phyloP scores from a whole-genome alignment of 1,140 invertebrate species.

The Drosophila jambulina region DNA sequence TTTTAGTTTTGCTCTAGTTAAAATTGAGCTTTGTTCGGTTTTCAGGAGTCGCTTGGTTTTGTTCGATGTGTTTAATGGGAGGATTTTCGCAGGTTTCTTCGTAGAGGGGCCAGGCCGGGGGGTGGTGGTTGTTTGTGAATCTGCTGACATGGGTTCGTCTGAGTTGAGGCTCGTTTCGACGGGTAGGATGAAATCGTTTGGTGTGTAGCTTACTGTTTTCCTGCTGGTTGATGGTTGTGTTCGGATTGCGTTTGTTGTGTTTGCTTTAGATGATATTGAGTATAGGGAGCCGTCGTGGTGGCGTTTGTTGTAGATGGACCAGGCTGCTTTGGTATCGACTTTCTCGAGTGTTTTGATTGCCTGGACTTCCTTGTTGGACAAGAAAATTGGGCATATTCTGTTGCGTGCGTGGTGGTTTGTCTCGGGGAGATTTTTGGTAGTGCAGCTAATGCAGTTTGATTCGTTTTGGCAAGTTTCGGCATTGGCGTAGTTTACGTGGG shows the following conservation, averaged over 20 bases:
- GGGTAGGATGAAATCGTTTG: background rate
- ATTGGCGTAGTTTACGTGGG: background rate
- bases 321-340: background rate
- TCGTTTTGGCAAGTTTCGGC: background rate
- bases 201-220: background rate
- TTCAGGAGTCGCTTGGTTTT: background rate
- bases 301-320: background rate
- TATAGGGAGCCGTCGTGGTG: background rate
- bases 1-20: background rate
- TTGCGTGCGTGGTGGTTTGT: background rate
- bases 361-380: background rate
- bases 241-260: background rate
- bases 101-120: background rate
- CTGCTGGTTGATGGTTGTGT: background rate
- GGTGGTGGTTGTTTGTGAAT: background rate
- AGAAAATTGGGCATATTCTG: background rate
- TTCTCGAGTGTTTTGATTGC: too few relatives aligned
- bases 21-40: background rate
- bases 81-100: background rate
- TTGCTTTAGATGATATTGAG: too few relatives aligned
- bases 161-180: background rate
- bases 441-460: background rate
- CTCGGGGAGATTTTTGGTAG: background rate
- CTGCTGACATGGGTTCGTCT: background rate
- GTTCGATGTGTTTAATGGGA: conserved; percentile 1